Conservation (phyloP, 2,797 vertebrate genomes). For the Kryptolebias ocellatus region DNA sequence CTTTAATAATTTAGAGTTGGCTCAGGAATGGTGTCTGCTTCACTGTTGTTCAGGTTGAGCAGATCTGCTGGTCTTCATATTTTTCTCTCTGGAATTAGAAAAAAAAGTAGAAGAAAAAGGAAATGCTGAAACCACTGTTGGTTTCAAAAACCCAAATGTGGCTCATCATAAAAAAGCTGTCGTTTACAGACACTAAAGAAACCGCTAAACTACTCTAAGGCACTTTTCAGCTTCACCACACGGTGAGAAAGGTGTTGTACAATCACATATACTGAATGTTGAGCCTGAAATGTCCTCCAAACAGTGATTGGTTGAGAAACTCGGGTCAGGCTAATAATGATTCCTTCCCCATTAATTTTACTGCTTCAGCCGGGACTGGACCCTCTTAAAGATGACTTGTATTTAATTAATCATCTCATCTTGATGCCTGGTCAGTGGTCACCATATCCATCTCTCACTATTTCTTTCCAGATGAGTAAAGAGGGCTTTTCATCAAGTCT, state of each 20-base stretch:
- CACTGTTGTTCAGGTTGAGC: slow-evolving; percentile 24
- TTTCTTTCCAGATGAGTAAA: slow-evolving; percentile 58
- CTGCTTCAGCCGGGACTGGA: slow-evolving; percentile 49
- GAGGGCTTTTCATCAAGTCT: slow-evolving; percentile 65
- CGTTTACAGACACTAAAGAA: slow-evolving; percentile 32
- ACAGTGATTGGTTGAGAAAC: slow-evolving; percentile 53
- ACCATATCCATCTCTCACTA: slow-evolving; percentile 58
- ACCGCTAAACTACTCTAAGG: slow-evolving; percentile 47
- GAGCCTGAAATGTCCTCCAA: slow-evolving; percentile 51
- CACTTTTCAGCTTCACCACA: slow-evolving; percentile 35
- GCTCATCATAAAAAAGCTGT: slow-evolving; percentile 26
- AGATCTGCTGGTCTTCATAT: slow-evolving; percentile 10
- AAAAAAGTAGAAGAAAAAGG: too few species aligned
- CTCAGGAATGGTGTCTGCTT: slow-evolving; percentile 39
- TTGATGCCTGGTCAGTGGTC: slow-evolving; percentile 64
- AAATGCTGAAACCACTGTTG: too few species aligned
- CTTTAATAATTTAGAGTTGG: slow-evolving; percentile 25
- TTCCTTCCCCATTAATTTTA: slow-evolving; percentile 71
- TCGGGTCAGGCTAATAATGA: slow-evolving; percentile 70
- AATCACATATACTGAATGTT: slow-evolving; percentile 44
- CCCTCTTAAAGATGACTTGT: slow-evolving; percentile 61
- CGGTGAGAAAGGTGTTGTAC: slow-evolving; percentile 38
- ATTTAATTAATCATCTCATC: slow-evolving; percentile 70
- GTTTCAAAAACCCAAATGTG: too few species aligned
- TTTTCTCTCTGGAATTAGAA: not conserved